Base-by-base conservation (phyloP, 37 sponge, comb jelly and placozoan genomes). In the Theonella swinhoei region DNA sequence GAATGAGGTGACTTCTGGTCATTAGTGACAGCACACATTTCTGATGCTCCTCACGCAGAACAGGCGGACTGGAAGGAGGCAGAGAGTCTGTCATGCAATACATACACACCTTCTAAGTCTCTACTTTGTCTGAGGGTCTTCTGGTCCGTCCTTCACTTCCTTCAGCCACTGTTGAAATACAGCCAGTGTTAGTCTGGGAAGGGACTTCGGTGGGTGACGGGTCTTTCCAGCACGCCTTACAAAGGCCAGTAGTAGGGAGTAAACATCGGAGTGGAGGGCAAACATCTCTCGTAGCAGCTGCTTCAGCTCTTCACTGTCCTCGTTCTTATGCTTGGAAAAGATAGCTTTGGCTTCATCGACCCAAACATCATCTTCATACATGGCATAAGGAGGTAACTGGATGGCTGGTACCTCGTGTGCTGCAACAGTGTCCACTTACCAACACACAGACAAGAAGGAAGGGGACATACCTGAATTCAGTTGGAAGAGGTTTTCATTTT, bases 81-180 rank as follows among this genome's bases (percentile, higher is more conserved):
- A 29, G 59, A 29, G 62, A 26, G 59, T 1, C 31, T 7, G 14
- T 47, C 14, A 47, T 14, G 14, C 54, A 47, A 47, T 47, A 47
- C 54, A n/a, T 47, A 14, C 54, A 47, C 14, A 47, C 7, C 14
- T 14, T 47, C 54, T 47, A 7, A 17, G 11, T 47, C 54, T 47
- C 54, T 47, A 7, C 14, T 47, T 17, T 14, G 7, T 47, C 54
- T 47, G 54, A 47, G 14, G 54, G n/a, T n/a, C n/a, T n/a, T n/a
- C n/a, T n/a, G n/a, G n/a, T n/a, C n/a, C n/a, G n/a, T n/a, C n/a
- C n/a, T n/a, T n/a, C n/a, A n/a, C 14, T 69, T 82, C 78, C 8
- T 28, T 72, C 66, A 74, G 66, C 83, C 83, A 82, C 29, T 33
- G 62, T 31, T 54, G 39, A 74, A 88, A 88, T 83, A 83, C 79